A percentile compares a stretch with the other conserved stretches of the same genome.
Evolutionary conservation across 2,797 vertebrate species (phyloP).

Genomic region (Rhadinocentrus ornatus): DNA sequence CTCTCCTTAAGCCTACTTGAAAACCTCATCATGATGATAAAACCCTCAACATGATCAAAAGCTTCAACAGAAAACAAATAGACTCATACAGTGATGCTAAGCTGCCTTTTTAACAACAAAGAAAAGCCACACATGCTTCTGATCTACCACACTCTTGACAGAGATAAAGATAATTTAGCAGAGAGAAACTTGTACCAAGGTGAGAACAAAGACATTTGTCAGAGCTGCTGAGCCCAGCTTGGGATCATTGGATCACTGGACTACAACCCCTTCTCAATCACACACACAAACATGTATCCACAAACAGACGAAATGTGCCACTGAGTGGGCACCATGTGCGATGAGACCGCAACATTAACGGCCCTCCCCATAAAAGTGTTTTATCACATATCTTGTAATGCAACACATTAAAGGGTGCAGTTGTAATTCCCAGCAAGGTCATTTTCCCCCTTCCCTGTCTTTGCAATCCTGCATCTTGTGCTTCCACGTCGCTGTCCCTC

Average conservation of each 20-base stretch:
- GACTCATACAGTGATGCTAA: conserved; percentile 21
- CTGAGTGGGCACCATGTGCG: conserved; percentile 69
- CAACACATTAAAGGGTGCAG: conserved; percentile 84
- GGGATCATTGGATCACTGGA: conserved; percentile 45
- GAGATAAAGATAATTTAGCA: conserved; percentile 16
- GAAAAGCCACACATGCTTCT: not conserved
- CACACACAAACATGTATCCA: conserved; percentile 13
- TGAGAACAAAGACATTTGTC: conserved; percentile 73
- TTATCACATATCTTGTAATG: conserved; percentile 87
- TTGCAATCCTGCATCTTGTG: conserved; percentile 26
- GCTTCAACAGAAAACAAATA: conserved; percentile 39
- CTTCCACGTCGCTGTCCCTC: conserved; percentile 34
- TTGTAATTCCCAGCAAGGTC: conserved; percentile 86
- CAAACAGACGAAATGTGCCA: conserved; percentile 56
- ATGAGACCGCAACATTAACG: conserved; percentile 77
- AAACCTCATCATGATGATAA: conserved; percentile 15
- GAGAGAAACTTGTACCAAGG: conserved; percentile 56
- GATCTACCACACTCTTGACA: conserved; percentile 15
- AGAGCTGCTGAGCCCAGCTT: conserved; percentile 27
- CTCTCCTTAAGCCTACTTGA: conserved; percentile 21
- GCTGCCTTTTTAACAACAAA: not conserved
- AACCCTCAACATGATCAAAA: conserved; percentile 27
- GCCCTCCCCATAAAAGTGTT: conserved; percentile 84
- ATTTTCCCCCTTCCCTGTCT: conserved; percentile 50
- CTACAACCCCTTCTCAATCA: conserved; percentile 26